Base-by-base conservation (phyloP, 2,113 vertebrate genomes). In the Dendropsophus ebraccatus region DNA sequence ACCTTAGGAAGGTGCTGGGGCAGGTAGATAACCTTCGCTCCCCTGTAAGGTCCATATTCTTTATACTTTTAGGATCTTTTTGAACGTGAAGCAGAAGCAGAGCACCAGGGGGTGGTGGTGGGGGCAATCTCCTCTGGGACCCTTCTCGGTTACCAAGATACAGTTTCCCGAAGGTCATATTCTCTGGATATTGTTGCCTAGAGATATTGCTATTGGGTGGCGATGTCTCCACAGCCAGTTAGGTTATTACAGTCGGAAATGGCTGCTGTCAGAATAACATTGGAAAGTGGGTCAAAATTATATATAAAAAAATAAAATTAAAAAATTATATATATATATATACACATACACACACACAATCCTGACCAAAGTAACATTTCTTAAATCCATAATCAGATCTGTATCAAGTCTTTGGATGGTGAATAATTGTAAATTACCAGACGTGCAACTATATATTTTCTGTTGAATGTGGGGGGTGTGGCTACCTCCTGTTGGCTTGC, bases 101-200 rank as follows among this genome's bases (percentile, higher is more conserved):
- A 52, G 32, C 67, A 21, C 35, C 67, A 41, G 67, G 67, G 49
- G 41, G 8, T 41, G 41, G 30, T 23, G 50, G 50, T 54, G 54
- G 56, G 77, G 77, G 32, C 23, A 8, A 76, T 80, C 13, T 45
- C 37, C 14, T n/a, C 37, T 62, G 41, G 56, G 78, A 65, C 32
- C 35, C n/a, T 81, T 23, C 37, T 23, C n/a, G 3, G 77, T 80
- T 80, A 80, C 77, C 77, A 60, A 80, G 77, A 60, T 80, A 80
- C 77, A 47, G 23, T 16, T n/a, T 65, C 78, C 54, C 78, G 56
- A 47, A 81, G 78, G 78, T 65, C 60, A 13, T 62, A 65, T 47
- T 65, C 58, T 28, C 35, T 28, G 41, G 78, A 47, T 81, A 25
- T 25, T 28, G 78, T 47, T 65, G 78, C 58, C 35, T 80, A 28